These are phyloP conservation scores for Istiophorus platypterus DNA, from an alignment of 2,113 vertebrate species.

Conservation along the genomic window DNA sequence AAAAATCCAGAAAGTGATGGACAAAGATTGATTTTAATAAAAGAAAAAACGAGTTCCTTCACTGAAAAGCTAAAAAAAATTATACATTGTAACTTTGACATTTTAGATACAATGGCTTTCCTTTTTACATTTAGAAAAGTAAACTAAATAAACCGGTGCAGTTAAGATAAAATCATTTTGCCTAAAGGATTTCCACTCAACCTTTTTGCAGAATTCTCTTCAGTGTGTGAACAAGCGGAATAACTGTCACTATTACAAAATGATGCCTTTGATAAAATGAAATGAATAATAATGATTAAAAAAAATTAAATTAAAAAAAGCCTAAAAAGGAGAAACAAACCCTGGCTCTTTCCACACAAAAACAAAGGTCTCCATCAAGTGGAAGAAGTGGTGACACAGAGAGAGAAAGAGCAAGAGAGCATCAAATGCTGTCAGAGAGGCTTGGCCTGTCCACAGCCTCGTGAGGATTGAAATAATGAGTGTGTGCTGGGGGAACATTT, in stretches of 20 bases:
- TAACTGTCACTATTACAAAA: not conserved
- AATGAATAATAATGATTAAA: constrained; percentile 14
- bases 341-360: constrained; percentile 11
- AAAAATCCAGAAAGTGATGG: not conserved
- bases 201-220: constrained; percentile 38
- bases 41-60: constrained; percentile 10
- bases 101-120: constrained; percentile 3
- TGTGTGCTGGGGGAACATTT: constrained; percentile 66
- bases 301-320: not conserved
- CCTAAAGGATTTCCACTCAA: constrained; percentile 17
- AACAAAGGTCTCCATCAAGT: constrained; percentile 49
- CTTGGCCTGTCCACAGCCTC: constrained; percentile 68
- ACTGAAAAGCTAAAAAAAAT: constrained; percentile 20
- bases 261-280: not conserved
- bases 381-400: constrained; percentile 46
- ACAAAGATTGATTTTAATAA: constrained; percentile 27
- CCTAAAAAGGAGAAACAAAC: not conserved
- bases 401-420: constrained; percentile 51
- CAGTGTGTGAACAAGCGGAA: not conserved
- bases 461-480: constrained; percentile 79
- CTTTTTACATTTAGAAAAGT: constrained; percentile 1
- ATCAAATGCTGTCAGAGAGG: constrained; percentile 73
- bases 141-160: constrained; percentile 20
- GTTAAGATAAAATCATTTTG: constrained; percentile 45
- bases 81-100: not conserved